A percentile compares a stretch with the other conserved stretches of the same genome.
phyloP scores from a whole-genome alignment of 1,140 invertebrate species.

The Drosophila melanogaster region Release_6_plus_ISO1_MT NC_004354.4:15251501-15252000 shows the following conservation, averaged over 20 bases:
- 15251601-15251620: constrained; percentile 22
- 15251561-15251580: no score
- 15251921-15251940: not conserved
- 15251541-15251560: not conserved
- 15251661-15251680: constrained; percentile 82
- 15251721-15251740: constrained; percentile 1
- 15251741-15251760: constrained; percentile 33
- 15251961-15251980: not conserved
- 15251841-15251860: constrained; percentile 70
- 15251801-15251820: constrained; percentile 39
- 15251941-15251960: not conserved
- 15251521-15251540: not conserved
- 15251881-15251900: no score
- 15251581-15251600: no score
- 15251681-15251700: constrained; percentile 80
- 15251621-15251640: constrained; percentile 68
- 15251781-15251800: not conserved
- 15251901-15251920: no score
- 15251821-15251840: constrained; percentile 80
- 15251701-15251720: constrained; percentile 48
- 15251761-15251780: no score
- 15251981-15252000: not conserved
- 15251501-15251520: constrained; percentile 17
- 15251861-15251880: not conserved
- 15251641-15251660: constrained; percentile 76